Percentiles rank a stretch among this genome's conserved stretches.
phyloP scores from a whole-genome alignment of 2,888 invertebrate genomes.

The Pseudeuparius sepicola region DNA sequence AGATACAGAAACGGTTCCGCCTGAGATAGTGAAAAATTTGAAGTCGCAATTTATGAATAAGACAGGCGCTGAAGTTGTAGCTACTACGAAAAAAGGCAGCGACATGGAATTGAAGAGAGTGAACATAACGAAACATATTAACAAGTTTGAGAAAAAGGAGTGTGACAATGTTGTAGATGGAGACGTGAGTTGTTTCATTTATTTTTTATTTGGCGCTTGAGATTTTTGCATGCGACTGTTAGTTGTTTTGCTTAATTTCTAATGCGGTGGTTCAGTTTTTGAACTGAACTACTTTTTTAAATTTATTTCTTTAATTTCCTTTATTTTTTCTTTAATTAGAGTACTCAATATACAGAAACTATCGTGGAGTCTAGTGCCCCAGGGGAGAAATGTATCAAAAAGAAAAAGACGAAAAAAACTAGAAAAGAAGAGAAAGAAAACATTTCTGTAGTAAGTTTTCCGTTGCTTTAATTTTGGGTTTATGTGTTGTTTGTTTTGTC shows the following conservation, averaged over 20 bases:
- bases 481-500: conserved; percentile 12
- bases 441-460: conserved; percentile 55
- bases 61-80: conserved; percentile 25
- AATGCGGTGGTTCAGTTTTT: too few species aligned
- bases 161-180: conserved; percentile 20
- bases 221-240: too few species aligned
- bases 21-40: conserved; percentile 29
- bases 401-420: conserved; percentile 53
- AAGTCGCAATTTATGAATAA: conserved; percentile 32
- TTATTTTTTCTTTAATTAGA: conserved; percentile 32
- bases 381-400: conserved; percentile 37
- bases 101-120: conserved; percentile 29
- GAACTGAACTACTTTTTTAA: too few species aligned
- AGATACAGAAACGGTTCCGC: conserved; percentile 29
- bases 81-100: conserved; percentile 26
- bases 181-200: conserved; percentile 26
- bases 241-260: too few species aligned
- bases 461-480: conserved; percentile 13
- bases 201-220: too few species aligned
- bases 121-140: conserved; percentile 36
- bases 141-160: conserved; percentile 34
- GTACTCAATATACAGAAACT: conserved; percentile 37
- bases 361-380: conserved; percentile 29
- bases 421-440: conserved; percentile 58
- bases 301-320: conserved; percentile 22